Evolutionary conservation across 2,888 invertebrate genomes (phyloP), one percentile per base, ranked within the genome.

Genomic region (Pterobdella sp.): DNA sequence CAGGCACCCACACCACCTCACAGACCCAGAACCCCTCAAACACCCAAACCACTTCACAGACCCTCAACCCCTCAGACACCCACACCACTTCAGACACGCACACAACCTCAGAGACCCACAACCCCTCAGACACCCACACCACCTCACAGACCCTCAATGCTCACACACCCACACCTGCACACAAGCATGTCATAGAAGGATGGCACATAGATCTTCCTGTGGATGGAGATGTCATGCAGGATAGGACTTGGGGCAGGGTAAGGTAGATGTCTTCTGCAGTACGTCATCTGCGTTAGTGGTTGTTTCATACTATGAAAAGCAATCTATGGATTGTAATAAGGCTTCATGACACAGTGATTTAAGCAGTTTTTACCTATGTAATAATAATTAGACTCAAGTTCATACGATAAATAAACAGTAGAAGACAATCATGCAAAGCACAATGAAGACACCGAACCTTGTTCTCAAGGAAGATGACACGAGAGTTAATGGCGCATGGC

Each of bases 111-210:
- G 29, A 1, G 22, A n/a, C n/a, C n/a, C n/a, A n/a, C n/a, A n/a
- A n/a, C n/a, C n/a, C n/a, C n/a, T n/a, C n/a, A 31, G 29, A 18
- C 67, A 67, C 36, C 3, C 10, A 67, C 36, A 31, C 14, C 35
- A 14, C 22, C 18, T 32, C 68, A 67, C 14, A 68, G 10, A 36
- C n/a, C 14, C 18, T 35, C 14, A 60, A n/a, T n/a, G n/a, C n/a
- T n/a, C n/a, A n/a, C n/a, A n/a, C n/a, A 72, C 10, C n/a, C 79
- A 73, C 78, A 82, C 81, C 82, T 83, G 10, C 95, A 94, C 70
- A 98, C 92, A 85, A 97, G 94, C 14, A 92, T 88, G 84, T 94
- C 94, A 84, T 99, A 98, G 83, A 98, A 96, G 69, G 97, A 88
- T 79, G 95, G 92, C 31, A 99, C 90, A 85, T 91, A 98, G 71